These are phyloP conservation scores for Acrocephalus kingi DNA, from an alignment of 2,113 vertebrate species.

Conservation along the genomic window DNA sequence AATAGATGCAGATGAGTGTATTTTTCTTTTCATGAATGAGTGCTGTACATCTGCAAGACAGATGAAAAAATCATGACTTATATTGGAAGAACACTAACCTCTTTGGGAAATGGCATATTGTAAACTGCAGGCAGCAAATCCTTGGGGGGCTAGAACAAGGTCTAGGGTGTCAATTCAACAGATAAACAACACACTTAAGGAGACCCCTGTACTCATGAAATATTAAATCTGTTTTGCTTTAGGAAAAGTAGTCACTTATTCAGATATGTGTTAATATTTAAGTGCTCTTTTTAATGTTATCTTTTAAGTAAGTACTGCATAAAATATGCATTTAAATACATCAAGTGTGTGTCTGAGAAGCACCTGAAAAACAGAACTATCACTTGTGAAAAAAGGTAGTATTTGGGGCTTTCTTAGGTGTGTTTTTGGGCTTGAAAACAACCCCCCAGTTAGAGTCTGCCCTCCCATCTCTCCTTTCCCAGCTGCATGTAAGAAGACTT, in stretches of 20 bases:
- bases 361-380: background rate
- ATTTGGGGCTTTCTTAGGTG: background rate
- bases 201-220: background rate
- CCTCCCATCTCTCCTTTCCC: background rate
- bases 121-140: background rate
- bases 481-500: background rate
- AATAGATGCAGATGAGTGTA: conserved; percentile 30
- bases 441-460: background rate
- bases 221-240: background rate
- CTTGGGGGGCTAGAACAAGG: background rate
- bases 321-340: background rate
- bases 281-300: background rate
- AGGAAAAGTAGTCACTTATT: background rate
- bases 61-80: background rate
- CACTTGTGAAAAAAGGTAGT: background rate
- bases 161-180: background rate
- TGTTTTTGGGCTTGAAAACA: background rate
- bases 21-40: conserved; percentile 43
- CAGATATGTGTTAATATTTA: background rate
- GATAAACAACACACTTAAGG: background rate
- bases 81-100: background rate
- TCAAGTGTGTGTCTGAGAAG: background rate
- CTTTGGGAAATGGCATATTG: background rate
- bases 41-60: conserved; percentile 10
- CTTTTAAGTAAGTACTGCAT: background rate